phyloP scores from a whole-genome alignment of 2,888 invertebrate species.

The Dioctria linearis region DNA sequence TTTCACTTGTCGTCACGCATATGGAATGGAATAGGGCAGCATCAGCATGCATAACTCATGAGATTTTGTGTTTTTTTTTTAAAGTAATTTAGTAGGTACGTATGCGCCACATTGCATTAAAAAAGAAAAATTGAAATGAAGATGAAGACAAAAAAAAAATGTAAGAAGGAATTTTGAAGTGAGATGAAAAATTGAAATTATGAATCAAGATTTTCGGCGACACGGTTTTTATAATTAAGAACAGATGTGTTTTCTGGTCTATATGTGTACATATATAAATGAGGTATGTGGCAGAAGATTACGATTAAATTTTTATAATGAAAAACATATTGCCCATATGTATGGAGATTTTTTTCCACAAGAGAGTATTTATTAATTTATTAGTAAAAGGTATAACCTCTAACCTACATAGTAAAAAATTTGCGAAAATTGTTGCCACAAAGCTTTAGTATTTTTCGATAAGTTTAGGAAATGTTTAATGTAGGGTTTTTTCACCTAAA shows the following conservation, averaged over 20 bases:
- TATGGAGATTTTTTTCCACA: background rate
- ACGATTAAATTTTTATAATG: background rate
- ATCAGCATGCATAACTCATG: conserved; percentile 6
- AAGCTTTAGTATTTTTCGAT: too few species aligned
- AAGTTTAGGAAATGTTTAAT: too few species aligned
- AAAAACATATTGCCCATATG: background rate
- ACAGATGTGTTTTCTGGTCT: conserved; percentile 47
- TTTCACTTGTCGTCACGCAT: conserved; percentile 37
- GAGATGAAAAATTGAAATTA: background rate
- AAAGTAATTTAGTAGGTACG: background rate
- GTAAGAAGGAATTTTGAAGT: background rate
- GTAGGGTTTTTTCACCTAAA: too few species aligned
- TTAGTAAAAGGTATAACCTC: too few species aligned
- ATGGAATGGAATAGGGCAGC: background rate
- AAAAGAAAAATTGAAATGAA: conserved; percentile 9
- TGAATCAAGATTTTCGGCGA: conserved; percentile 5
- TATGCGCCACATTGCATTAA: background rate
- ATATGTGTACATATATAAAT: background rate
- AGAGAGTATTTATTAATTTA: too few species aligned
- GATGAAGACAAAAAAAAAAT: conserved; percentile 6
- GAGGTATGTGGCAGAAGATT: too few species aligned
- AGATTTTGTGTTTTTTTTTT: background rate
- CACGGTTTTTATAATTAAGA: conserved; percentile 33
- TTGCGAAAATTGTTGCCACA: too few species aligned
- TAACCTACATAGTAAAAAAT: too few species aligned